A percentile compares a stretch with the other conserved stretches of the same genome.
Evolutionary conservation across 1,140 invertebrate genomes (phyloP).

Genomic region (Cydia strobilella): DNA sequence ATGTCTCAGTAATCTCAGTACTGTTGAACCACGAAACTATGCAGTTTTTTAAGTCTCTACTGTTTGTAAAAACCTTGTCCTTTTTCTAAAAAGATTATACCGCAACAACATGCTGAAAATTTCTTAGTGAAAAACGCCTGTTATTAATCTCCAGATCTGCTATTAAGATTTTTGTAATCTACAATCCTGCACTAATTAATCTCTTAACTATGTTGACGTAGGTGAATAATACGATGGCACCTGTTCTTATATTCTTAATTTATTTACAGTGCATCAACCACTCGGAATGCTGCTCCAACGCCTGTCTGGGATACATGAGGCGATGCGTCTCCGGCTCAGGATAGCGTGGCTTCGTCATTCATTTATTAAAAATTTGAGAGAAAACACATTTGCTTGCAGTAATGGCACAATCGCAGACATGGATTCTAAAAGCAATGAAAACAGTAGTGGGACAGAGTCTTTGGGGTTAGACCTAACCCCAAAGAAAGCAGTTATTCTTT

Average conservation of each 20-base stretch:
- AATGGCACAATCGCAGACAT: background rate
- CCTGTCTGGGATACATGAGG: slow-evolving; percentile 67
- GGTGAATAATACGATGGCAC: background rate
- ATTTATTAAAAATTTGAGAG: background rate
- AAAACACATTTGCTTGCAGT: background rate
- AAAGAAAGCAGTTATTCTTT: background rate
- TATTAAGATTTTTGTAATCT: too few species aligned
- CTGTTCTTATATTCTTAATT: slow-evolving; percentile 34
- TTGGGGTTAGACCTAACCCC: too few species aligned
- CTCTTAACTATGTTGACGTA: background rate
- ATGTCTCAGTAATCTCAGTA: background rate
- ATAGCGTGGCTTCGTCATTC: slow-evolving; percentile 24
- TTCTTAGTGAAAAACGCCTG: too few species aligned
- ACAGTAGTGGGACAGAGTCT: background rate
- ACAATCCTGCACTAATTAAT: background rate
- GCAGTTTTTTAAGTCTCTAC: too few species aligned
- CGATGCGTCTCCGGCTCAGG: slow-evolving; percentile 63
- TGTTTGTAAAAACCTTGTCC: too few species aligned
- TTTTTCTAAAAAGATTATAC: too few species aligned
- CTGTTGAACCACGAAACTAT: background rate
- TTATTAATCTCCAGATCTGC: too few species aligned
- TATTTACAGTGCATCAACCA: slow-evolving; percentile 71
- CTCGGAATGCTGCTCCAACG: slow-evolving; percentile 66
- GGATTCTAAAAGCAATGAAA: background rate
- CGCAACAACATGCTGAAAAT: too few species aligned